These are phyloP conservation scores for Notiomystis cincta DNA, from an alignment of 2,113 vertebrate genomes.

Conservation along the genomic window DNA sequence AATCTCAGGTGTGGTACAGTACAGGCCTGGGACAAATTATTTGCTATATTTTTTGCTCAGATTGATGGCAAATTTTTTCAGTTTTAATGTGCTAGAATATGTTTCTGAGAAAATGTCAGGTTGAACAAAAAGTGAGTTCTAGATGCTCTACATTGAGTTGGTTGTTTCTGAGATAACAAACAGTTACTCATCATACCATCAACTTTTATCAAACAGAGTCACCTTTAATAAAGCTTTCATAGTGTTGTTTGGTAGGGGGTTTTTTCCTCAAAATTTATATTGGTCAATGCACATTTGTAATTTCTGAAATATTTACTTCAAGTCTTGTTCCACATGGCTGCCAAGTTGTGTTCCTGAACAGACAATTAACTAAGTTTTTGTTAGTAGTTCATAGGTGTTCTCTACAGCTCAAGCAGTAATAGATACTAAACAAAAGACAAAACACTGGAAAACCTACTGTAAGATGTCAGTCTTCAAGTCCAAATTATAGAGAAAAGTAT, in stretches of 20 bases:
- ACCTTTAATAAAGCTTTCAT: background rate
- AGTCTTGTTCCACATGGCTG: background rate
- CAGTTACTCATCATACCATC: background rate
- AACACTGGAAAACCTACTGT: background rate
- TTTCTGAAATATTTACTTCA: background rate
- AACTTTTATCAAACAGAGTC: background rate
- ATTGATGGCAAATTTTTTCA: background rate
- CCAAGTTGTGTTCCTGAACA: background rate
- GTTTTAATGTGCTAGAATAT: background rate
- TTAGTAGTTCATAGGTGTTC: background rate
- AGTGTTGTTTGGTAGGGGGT: background rate
- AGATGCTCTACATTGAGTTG: background rate
- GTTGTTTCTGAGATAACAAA: background rate
- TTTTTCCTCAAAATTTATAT: background rate
- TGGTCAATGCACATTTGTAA: background rate
- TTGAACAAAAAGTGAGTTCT: background rate
- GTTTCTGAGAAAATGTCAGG: background rate
- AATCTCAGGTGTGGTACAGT: background rate
- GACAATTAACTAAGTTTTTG: background rate
- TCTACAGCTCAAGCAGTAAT: background rate
- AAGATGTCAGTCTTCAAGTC: background rate
- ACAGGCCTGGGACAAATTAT: background rate
- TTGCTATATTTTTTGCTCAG: background rate
- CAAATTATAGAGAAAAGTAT: background rate
- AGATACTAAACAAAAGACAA: background rate